Percentiles rank a stretch among this genome's conserved stretches.
These are phyloP conservation scores for Fragum fragum DNA, from an alignment of 2,888 invertebrate genomes.

Conservation along the genomic window DNA sequence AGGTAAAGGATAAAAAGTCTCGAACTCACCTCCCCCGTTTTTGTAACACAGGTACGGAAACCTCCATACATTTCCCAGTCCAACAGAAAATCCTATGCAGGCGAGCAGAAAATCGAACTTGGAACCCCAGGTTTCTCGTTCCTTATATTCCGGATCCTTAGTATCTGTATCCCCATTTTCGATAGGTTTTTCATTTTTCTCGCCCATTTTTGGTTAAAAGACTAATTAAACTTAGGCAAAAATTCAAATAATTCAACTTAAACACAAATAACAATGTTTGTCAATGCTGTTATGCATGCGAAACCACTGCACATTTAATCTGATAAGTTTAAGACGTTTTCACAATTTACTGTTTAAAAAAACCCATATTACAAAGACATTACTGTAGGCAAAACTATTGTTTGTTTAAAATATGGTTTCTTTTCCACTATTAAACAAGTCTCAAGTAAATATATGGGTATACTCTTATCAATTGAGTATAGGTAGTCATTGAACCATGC, in stretches of 20 bases:
- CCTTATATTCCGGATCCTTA: conserved; percentile 40
- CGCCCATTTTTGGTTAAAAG: conserved; percentile 4
- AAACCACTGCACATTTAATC: no score
- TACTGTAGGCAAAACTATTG: no score
- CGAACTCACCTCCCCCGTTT: conserved; percentile 71
- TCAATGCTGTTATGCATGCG: no score
- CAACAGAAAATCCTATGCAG: conserved; percentile 73
- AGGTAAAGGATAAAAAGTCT: no score
- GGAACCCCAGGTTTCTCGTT: conserved; percentile 58
- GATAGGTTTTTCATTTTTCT: not conserved
- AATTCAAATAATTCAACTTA: no score
- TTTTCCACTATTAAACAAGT: not conserved
- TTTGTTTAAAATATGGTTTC: no score
- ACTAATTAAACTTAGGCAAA: not conserved
- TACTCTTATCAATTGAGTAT: not conserved
- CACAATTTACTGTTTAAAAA: no score
- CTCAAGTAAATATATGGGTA: not conserved
- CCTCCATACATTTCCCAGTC: conserved; percentile 74
- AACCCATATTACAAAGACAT: no score
- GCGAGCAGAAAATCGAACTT: conserved; percentile 72
- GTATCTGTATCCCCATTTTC: not conserved
- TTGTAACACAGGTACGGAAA: conserved; percentile 75
- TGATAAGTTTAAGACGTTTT: no score
- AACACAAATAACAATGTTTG: no score
- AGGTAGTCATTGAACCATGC: not conserved